Evolutionary conservation across 2,888 invertebrate species (phyloP), one percentile per base, ranked within the genome.

Genomic region (Anoncus sp.): DNA sequence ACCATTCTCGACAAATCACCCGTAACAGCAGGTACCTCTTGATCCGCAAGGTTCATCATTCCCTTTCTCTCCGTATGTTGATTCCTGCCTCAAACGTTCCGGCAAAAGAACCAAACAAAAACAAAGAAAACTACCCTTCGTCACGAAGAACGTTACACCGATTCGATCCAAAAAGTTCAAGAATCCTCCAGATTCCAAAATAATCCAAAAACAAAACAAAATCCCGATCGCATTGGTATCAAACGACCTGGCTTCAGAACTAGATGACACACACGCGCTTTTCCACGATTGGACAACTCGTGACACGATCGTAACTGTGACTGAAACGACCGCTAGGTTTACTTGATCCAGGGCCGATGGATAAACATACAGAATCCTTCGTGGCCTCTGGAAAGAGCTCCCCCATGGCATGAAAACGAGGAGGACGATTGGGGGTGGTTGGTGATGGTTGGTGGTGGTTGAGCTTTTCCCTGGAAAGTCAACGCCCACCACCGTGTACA

Each of bases 41-140:
- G 88, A 83, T 88, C 88, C 55, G 86, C 79, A 27, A 88, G 81
- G 60, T 85, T 88, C 88, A 88, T 88, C 83, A 85, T 88, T 45
- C 53, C n/a, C n/a, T n/a, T n/a, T n/a, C n/a, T n/a, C n/a, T n/a
- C n/a, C n/a, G n/a, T 65, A 43, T 55, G 40, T 20, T 14, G 31
- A 18, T n/a, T 9, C n/a, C 10, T 62, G 7, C 35, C 63, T 38
- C 57, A 45, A 57, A 35, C 5, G n/a, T 16, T 24, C n/a, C 18
- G 20, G 20, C n/a, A 62, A 47, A 62, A 18, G 38, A 38, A 31
- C 5, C 18, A 70, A 59, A 16, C 2, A 18, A 18, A 12, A 63
- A 51, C 6, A 65, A 76, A 73, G 40, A 20, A 27, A 59, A 51
- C 27, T 24, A 16, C 31, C 20, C 10, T n/a, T 51, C 38, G 55